Base-by-base conservation (phyloP, 2,888 invertebrate genomes). In the Netelia virgata region DNA sequence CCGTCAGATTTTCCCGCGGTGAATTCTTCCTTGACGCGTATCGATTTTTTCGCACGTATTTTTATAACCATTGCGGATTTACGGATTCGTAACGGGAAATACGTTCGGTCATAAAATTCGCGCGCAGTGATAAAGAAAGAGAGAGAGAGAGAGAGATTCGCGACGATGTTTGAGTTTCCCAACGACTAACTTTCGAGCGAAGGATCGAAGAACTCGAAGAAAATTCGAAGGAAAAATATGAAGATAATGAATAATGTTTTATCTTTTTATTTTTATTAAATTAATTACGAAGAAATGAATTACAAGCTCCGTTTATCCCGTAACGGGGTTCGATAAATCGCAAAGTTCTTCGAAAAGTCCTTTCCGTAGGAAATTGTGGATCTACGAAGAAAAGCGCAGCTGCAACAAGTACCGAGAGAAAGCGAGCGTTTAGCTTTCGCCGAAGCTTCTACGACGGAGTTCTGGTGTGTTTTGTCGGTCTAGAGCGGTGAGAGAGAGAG, bases 351-450 rank as follows among this genome's bases (percentile, higher is more conserved):
- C n/a, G 9, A 28, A 16, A 53, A 36, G 70, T 16, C 59, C 36
- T 36, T 20, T 9, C 18, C 11, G 61, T n/a, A 16, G 43, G n/a
- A 43, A 76, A 76, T 57, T 23, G 43, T 76, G 20, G 3, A 53
- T 61, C 14, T 20, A 55, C 36, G 41, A 64, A 36, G 47, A 64
- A 66, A 14, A 11, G 2, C 66, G 18, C 36, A 73, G 57, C 70
- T 68, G 80, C 83, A 83, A 83, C 80, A 83, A 83, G 80, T 83
- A n/a, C 41, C 5, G 66, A 47, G 64, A 43, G 66, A 72, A 83
- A 70, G 57, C 36, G 69, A 43, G 50, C 72, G 72, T 75, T 80
- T 66, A 80, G 75, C 83, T 83, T 79, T 43, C 43, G 61, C 18
- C 16, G 77, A 47, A 74, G 66, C 16, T 69, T 20, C 69, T 64